Evolutionary conservation across 1,140 invertebrate genomes (phyloP).

Genomic region (Cataglyphis hispanica): DNA sequence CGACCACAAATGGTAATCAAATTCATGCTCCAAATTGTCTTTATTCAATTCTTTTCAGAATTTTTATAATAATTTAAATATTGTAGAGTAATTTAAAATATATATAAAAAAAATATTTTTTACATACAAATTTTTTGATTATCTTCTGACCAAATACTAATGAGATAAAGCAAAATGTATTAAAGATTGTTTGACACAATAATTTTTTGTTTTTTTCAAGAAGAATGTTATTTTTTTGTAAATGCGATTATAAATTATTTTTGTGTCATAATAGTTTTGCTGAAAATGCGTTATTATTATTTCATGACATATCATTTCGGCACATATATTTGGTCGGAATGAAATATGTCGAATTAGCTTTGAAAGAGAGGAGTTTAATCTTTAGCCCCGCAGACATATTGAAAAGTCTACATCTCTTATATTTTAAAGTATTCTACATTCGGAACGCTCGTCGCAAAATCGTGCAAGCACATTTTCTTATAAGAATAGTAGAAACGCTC

Average conservation of each 20-base stretch:
- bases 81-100: background rate
- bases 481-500: conserved; percentile 29
- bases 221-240: background rate
- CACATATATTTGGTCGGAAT: background rate
- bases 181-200: background rate
- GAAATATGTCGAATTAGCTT: background rate
- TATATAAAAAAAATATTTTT: background rate
- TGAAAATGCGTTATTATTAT: conserved; percentile 9
- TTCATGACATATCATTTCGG: background rate
- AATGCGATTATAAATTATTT: background rate
- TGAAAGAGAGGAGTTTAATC: background rate
- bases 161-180: background rate
- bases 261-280: background rate
- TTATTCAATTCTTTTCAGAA: background rate
- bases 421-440: background rate
- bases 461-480: conserved; percentile 8
- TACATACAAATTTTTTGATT: background rate
- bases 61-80: background rate
- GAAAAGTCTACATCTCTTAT: conserved; percentile 21
- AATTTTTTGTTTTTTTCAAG: background rate
- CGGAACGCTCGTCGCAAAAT: background rate
- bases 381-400: background rate
- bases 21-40: background rate
- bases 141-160: background rate
- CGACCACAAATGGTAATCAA: background rate